A percentile compares a stretch with the other conserved stretches of the same genome.
These are phyloP conservation scores for Solea senegalensis DNA, from an alignment of 2,113 vertebrate species.

Conservation along the genomic window DNA sequence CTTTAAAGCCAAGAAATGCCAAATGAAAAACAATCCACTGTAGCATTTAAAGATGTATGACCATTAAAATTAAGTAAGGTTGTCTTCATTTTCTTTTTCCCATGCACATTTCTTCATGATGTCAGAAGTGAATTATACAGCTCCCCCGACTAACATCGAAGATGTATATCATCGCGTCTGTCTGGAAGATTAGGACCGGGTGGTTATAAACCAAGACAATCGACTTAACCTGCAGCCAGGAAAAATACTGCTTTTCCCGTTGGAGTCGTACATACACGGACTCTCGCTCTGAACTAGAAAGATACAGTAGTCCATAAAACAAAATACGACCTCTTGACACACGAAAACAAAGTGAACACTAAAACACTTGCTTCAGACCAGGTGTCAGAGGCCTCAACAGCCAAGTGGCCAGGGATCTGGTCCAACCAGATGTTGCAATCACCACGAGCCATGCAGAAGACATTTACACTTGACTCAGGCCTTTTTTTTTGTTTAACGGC, in stretches of 20 bases:
- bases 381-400: conserved; percentile 60
- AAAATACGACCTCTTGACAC: conserved; percentile 43
- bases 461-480: conserved; percentile 33
- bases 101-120: conserved; percentile 1
- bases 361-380: conserved; percentile 50
- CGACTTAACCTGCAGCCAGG: conserved; percentile 30
- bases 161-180: conserved; percentile 33
- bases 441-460: conserved; percentile 28
- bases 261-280: conserved; percentile 2
- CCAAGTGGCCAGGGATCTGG: conserved; percentile 31
- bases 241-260: conserved; percentile 12
- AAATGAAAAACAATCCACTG: conserved; percentile 28
- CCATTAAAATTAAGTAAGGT: neutral
- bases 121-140: conserved; percentile 23
- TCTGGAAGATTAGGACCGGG: conserved; percentile 28
- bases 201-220: conserved; percentile 43
- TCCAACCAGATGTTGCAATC: conserved; percentile 72
- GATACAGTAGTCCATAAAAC: conserved; percentile 67
- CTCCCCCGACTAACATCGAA: conserved; percentile 13
- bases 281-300: conserved; percentile 23
- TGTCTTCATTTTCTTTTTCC: neutral
- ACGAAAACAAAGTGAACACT: conserved; percentile 47
- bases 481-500: neutral
- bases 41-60: conserved; percentile 4
- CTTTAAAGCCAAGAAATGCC: conserved; percentile 28